These are phyloP conservation scores for Cygnus atratus DNA, from an alignment of 2,113 vertebrate genomes.

Conservation along the genomic window DNA sequence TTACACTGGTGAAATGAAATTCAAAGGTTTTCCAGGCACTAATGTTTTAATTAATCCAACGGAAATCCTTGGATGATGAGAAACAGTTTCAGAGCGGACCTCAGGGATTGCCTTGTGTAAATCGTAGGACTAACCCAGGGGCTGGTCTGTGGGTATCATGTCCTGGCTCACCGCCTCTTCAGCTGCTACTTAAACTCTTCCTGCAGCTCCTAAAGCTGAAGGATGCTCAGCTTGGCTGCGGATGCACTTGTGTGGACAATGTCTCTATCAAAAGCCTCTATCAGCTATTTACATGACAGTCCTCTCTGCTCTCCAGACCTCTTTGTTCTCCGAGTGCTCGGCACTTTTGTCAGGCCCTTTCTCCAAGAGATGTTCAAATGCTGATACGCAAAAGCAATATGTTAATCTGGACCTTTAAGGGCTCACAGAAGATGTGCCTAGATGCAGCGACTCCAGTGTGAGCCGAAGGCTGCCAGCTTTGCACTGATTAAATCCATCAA, in stretches of 20 bases:
- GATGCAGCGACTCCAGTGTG: not conserved
- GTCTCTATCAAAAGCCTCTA: not conserved
- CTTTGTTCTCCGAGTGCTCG: not conserved
- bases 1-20: constrained; percentile 7
- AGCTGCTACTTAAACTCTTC: not conserved
- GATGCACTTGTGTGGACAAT: not conserved
- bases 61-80: constrained; percentile 41
- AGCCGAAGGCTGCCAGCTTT: not conserved
- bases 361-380: not conserved
- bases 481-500: not conserved
- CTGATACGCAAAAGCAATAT: not conserved
- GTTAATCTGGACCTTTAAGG: not conserved
- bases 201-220: not conserved
- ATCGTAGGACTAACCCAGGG: not conserved
- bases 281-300: not conserved
- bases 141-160: not conserved
- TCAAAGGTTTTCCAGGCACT: constrained; percentile 20
- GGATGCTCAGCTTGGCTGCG: not conserved
- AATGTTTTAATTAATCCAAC: constrained; percentile 37
- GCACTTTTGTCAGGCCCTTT: not conserved
- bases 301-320: not conserved
- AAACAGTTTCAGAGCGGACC: constrained; percentile 9
- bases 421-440: not conserved
- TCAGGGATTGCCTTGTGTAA: not conserved
- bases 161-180: not conserved